phyloP scores from a whole-genome alignment of 2,888 invertebrate species.

The Clivina fossor region DNA sequence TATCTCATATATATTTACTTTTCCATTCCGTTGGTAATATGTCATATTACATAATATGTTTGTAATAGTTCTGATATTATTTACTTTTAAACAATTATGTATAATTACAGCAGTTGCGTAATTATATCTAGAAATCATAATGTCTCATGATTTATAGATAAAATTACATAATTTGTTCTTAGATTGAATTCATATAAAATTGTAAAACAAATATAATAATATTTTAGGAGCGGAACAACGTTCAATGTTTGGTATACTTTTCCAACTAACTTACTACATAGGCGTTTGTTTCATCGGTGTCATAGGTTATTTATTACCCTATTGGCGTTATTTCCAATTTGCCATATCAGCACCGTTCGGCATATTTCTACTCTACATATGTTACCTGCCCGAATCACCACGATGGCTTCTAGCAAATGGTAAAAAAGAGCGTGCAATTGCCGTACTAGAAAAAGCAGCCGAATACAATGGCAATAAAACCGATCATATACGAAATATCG shows the following conservation, averaged over 20 bases:
- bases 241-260: conserved; percentile 59
- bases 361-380: conserved; percentile 63
- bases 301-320: conserved; percentile 57
- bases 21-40: no score
- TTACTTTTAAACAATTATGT: no score
- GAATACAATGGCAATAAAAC: conserved; percentile 51
- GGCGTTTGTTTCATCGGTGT: conserved; percentile 59
- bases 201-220: conserved; percentile 7
- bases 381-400: conserved; percentile 67
- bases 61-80: no score
- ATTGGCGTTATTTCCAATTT: conserved; percentile 61
- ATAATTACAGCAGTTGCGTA: no score
- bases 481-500: no score
- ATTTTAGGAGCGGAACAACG: conserved; percentile 56
- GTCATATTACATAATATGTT: no score
- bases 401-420: conserved; percentile 64
- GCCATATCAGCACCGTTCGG: conserved; percentile 60
- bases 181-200: no score
- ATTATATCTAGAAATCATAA: no score
- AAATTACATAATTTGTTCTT: no score
- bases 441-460: conserved; percentile 51
- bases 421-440: conserved; percentile 55
- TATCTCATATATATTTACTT: no score
- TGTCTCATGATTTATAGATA: no score
- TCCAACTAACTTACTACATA: conserved; percentile 61